Base-by-base conservation (phyloP, 2,797 vertebrate species). In the Scomberomorus guttatus region DNA sequence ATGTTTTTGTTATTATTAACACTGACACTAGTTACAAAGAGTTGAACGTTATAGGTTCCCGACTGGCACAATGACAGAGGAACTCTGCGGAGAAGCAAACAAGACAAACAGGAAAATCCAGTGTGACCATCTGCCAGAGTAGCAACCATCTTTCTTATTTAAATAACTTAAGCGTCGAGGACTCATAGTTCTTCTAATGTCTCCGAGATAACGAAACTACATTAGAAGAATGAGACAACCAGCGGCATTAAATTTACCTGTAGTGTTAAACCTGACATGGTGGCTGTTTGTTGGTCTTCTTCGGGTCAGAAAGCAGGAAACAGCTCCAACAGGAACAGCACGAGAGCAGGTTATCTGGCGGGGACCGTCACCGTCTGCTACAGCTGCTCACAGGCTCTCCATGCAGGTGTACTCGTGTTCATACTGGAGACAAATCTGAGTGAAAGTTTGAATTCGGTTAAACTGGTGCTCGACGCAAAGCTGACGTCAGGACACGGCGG, bases 201-300 rank as follows among this genome's bases (percentile, higher is more conserved):
- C 32, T 22, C 34, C 20, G 9, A 5, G 0, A 25, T 7, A 32
- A 29, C 24, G 13, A 1, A n/a, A 14, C 17, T 37, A 14, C 1
- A 22, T 20, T 13, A 6, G 6, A 55, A 1, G 5, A 27, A 48
- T 1, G 2, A 32, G 4, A 34, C 29, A 32, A 50, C 0, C 2
- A 7, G 10, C 2, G 20, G 4, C 4, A 4, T 50, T 1, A 0
- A 15, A 59, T 74, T 84, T 90, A 95, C 95, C 94, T 95, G 94
- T 44, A 82, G 67, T 2, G 89, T 79, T 69, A 87, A 51, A 65
- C 89, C 90, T 55, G 95, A 92, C 95, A 96, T 95, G 75, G 34
- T 91, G 75, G 46, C 18, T 50, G 46, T 50, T 50, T 20, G 20
- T 50, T 56, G 46, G 20, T 63, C 25, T 17, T 27, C 66, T 54